Percentiles rank a stretch among this genome's conserved stretches.
Conservation (phyloP, 2,888 invertebrate genomes). For the Lasioglossum figueresi region DNA sequence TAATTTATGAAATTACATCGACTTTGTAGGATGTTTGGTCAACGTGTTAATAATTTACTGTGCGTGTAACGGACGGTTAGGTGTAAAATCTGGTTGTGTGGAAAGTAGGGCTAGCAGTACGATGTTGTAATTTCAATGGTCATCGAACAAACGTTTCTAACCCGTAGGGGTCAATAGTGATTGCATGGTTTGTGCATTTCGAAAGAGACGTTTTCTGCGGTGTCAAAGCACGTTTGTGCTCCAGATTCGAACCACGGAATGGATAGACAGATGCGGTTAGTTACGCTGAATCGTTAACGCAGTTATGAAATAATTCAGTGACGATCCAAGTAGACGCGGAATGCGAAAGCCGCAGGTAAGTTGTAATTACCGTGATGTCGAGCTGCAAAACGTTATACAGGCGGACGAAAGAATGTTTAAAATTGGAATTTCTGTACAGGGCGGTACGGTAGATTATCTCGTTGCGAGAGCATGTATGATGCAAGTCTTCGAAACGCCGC, state of each 20-base stretch:
- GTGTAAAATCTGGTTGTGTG: not conserved
- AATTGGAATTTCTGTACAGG: too few species aligned
- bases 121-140: conserved; percentile 25
- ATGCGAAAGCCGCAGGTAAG: not conserved
- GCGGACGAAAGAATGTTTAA: too few species aligned
- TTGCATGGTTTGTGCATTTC: conserved; percentile 24
- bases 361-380: not conserved
- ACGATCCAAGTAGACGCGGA: not conserved
- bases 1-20: not conserved
- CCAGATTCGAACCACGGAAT: not conserved
- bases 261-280: conserved; percentile 1
- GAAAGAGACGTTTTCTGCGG: conserved; percentile 25
- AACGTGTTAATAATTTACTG: not conserved
- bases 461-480: too few species aligned
- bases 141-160: conserved; percentile 26
- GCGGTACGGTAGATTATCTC: too few species aligned
- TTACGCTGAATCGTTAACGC: conserved; percentile 2
- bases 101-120: conserved; percentile 12
- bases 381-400: too few species aligned
- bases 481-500: too few species aligned
- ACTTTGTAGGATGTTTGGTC: not conserved
- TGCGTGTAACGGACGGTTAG: not conserved
- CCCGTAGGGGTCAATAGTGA: not conserved
- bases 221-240: conserved; percentile 33
- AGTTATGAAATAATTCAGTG: conserved; percentile 14